Evolutionary conservation across 2,888 invertebrate species (phyloP).

Genomic region (Biston betularia): DNA sequence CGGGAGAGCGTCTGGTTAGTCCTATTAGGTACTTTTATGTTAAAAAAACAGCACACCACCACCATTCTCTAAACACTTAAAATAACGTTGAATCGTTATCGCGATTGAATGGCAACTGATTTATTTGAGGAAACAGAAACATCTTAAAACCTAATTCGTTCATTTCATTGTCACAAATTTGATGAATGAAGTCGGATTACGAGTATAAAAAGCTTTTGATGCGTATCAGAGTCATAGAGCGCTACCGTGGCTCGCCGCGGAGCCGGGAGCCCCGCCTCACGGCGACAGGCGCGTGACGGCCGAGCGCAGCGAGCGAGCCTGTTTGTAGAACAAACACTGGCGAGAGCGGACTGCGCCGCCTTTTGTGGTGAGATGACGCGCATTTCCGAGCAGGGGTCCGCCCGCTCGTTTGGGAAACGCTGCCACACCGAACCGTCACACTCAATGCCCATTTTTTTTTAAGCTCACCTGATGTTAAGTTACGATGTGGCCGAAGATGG

Average conservation of each 20-base stretch:
- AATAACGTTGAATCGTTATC: no score
- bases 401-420: no score
- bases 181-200: no score
- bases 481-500: no score
- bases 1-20: no score
- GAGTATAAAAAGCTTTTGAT: background rate
- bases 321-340: constrained; percentile 77
- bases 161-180: background rate
- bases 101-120: no score
- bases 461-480: background rate
- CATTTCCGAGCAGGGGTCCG: constrained; percentile 4
- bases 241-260: background rate
- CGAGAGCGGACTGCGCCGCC: constrained; percentile 51
- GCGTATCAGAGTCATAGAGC: constrained; percentile 2
- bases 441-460: background rate
- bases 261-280: background rate
- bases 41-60: no score
- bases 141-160: background rate
- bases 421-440: no score
- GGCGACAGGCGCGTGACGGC: background rate
- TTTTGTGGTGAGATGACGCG: constrained; percentile 70
- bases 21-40: no score
- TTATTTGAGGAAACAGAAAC: no score
- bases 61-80: no score
- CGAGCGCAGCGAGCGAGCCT: constrained; percentile 31